These are phyloP conservation scores for Hypocryptadius cinnamomeus DNA, from an alignment of 2,113 vertebrate genomes.

Conservation along the genomic window DNA sequence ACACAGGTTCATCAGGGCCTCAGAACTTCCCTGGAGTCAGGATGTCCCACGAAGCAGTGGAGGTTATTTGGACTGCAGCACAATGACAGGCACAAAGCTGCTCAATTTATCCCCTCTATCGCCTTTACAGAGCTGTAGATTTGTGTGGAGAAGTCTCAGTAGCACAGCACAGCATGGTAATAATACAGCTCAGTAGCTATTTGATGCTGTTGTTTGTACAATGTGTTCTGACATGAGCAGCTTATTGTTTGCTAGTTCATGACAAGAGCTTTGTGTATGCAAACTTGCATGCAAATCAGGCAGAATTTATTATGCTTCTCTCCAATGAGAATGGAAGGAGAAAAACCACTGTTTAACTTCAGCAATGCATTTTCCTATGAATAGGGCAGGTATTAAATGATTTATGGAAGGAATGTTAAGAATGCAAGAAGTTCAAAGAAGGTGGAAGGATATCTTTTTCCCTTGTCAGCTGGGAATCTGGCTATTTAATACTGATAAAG, in stretches of 20 bases:
- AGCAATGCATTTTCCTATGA: constrained; percentile 46
- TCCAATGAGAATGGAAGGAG: neutral
- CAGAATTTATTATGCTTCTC: constrained; percentile 1
- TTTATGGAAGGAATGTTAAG: constrained; percentile 33
- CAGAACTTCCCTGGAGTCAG: neutral
- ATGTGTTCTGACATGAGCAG: neutral
- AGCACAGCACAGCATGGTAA: neutral
- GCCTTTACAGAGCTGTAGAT: neutral
- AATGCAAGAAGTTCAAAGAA: constrained; percentile 23
- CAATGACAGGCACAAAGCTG: neutral
- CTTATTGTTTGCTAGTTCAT: constrained; percentile 4
- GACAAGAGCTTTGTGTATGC: constrained; percentile 45
- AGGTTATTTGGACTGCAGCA: neutral
- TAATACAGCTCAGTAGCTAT: neutral
- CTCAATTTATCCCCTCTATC: neutral
- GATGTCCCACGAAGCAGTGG: neutral
- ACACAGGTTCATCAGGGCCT: neutral
- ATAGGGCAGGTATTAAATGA: constrained; percentile 4
- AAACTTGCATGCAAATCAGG: constrained; percentile 56
- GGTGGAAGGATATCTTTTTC: neutral
- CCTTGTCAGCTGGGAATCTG: neutral
- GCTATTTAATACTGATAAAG: neutral
- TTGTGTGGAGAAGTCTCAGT: neutral
- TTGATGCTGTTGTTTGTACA: neutral
- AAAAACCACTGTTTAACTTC: neutral